Base-by-base conservation (phyloP, 2,888 invertebrate species). In the Physocephala rufipes region DNA sequence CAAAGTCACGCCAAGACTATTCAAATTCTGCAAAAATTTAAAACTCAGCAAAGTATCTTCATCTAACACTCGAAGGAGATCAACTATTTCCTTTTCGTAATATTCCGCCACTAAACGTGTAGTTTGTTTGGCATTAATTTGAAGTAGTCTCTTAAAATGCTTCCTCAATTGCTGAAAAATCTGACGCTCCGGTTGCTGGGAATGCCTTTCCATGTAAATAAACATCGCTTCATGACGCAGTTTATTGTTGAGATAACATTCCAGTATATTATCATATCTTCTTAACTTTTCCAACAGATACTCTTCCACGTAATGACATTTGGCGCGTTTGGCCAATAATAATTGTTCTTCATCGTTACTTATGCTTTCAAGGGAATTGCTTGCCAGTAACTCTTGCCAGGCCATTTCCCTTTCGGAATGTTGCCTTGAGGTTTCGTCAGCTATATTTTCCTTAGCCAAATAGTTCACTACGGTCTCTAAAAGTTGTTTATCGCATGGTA, bases 401-500 rank as follows among this genome's bases (percentile, higher is more conserved):
- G 92, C 91, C 79, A 92, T 91, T 81, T 94, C 92, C 49, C 92
- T 86, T 82, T 93, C 93, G 72, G 90, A 89, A 75, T 89, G 89
- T 78, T 89, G 88, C 1, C 89, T 84, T 0, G 79, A 71, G 45
- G 81, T 83, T 76, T 86, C 86, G 53, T 84, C 82, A 30, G 82
- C 79, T 24, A 86, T 82, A 80, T 81, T 70, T 70, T 85, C 84
- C 81, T 88, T 89, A 4, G 82, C 81, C 71, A 91, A 87, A 85
- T 90, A 89, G 76, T 90, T 90, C 75, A 92, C 88, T 0, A 90
- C 87, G 45, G 85, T 86, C 75, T 91, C 89, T 80, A 93, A 87
- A 45, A 91, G 86, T 61, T 87, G 85, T 28, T 87, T 84, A 62
- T 86, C 85, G 0, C 81, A 80, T 7, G 86, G 86, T 72, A 86